Conservation (phyloP, 1,140 invertebrate genomes). For the Brachionus rotundiformis region DNA sequence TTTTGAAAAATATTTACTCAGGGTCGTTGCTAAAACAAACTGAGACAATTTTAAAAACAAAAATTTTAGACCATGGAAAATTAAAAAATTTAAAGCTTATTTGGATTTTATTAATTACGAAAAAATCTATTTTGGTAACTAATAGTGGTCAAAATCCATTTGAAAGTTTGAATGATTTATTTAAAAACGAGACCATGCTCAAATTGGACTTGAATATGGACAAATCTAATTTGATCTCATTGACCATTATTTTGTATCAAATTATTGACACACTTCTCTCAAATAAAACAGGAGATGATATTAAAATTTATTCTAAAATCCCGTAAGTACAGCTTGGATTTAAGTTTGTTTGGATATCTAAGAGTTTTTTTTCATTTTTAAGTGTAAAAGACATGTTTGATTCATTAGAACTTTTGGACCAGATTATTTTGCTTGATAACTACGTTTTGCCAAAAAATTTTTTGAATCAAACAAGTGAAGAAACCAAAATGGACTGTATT, state of each 20-base stretch:
- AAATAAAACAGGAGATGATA: background rate
- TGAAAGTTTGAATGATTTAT: background rate
- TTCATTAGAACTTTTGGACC: background rate
- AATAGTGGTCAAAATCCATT: background rate
- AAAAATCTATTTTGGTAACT: conserved; percentile 25
- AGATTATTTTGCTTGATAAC: background rate
- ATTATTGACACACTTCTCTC: background rate
- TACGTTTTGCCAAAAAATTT: background rate
- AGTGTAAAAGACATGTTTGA: conserved; percentile 23
- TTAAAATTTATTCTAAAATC: background rate
- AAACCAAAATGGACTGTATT: conserved; percentile 13
- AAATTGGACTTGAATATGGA: conserved; percentile 15
- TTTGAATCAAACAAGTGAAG: background rate
- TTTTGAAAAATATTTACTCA: conserved; percentile 21
- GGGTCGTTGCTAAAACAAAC: background rate
- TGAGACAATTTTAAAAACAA: background rate
- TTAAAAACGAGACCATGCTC: background rate
- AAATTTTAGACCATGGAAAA: conserved; percentile 18
- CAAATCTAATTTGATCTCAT: background rate
- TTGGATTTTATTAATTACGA: conserved; percentile 26
- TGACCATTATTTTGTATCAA: conserved; percentile 4
- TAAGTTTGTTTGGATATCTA: background rate
- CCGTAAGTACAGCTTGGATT: too few species aligned
- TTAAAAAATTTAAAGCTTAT: conserved; percentile 1
- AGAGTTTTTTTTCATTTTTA: background rate